phyloP scores from a whole-genome alignment of 92 coral and sea anemone species.

The Zoanthus solanderi region DNA sequence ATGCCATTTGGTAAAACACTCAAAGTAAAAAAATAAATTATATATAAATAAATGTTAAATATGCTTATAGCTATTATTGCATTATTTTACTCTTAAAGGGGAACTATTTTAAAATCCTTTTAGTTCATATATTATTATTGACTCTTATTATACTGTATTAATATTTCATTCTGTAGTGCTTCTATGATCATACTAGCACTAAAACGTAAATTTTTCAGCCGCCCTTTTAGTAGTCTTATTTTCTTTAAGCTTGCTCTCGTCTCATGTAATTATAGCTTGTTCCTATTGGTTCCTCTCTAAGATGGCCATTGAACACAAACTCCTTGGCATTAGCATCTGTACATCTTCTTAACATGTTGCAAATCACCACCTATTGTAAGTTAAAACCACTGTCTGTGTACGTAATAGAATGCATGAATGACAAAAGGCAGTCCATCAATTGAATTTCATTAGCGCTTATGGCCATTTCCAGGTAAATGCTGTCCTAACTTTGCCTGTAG shows the following conservation, averaged over 20 bases:
- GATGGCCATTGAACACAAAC: background rate
- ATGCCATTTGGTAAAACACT: background rate
- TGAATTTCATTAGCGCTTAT: constrained; percentile 11
- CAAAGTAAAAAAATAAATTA: constrained; percentile 42
- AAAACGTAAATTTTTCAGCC: background rate
- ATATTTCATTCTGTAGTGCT: constrained; percentile 18
- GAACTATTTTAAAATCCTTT: background rate
- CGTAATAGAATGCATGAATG: background rate
- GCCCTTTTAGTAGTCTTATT: constrained; percentile 6
- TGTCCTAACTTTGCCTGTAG: constrained; percentile 50
- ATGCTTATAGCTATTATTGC: constrained; percentile 47
- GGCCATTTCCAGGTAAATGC: constrained; percentile 43
- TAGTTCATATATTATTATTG: constrained; percentile 31
- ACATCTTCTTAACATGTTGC: background rate
- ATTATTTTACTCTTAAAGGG: constrained; percentile 24
- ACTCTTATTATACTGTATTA: constrained; percentile 28
- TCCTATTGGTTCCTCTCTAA: background rate
- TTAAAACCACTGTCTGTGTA: background rate
- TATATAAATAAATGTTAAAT: constrained; percentile 45
- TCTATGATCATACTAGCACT: background rate
- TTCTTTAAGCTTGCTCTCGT: constrained; percentile 13
- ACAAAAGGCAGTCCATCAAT: background rate
- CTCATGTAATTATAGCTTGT: constrained; percentile 14
- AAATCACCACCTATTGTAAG: background rate
- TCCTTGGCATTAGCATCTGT: background rate